Evolutionary conservation across 2,797 vertebrate species (phyloP).

Genomic region (Notoglanidium macrostoma): DNA sequence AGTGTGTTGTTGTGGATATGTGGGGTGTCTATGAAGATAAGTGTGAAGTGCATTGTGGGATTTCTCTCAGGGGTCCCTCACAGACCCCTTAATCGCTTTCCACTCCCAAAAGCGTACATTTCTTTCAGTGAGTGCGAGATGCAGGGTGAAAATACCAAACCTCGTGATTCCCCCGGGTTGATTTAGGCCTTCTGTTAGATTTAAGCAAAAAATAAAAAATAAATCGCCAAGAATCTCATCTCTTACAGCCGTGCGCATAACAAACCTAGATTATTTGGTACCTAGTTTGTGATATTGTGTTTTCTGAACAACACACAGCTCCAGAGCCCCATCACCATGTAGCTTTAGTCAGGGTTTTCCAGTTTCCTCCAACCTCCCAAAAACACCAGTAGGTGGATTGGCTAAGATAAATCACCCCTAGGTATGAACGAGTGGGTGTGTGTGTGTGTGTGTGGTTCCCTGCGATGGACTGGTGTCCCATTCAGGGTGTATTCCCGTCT

Average conservation of each 20-base stretch:
- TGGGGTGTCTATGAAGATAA: conserved; percentile 19
- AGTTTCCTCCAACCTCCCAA: background rate
- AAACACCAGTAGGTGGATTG: background rate
- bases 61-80: conserved; percentile 2
- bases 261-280: background rate
- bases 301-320: background rate
- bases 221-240: background rate
- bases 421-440: background rate
- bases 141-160: background rate
- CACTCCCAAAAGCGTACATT: background rate
- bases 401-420: background rate
- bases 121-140: conserved; percentile 2
- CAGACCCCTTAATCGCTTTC: background rate
- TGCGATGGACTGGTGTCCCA: background rate
- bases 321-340: background rate
- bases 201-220: background rate
- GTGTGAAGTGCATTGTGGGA: conserved; percentile 36
- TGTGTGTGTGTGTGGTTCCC: background rate
- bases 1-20: conserved; percentile 27
- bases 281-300: background rate
- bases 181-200: background rate
- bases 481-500: background rate
- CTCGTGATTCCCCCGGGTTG: background rate
- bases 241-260: background rate
- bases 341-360: background rate